Base-by-base conservation (phyloP, 2,888 invertebrate species). In the Lasius fuliginosus region DNA sequence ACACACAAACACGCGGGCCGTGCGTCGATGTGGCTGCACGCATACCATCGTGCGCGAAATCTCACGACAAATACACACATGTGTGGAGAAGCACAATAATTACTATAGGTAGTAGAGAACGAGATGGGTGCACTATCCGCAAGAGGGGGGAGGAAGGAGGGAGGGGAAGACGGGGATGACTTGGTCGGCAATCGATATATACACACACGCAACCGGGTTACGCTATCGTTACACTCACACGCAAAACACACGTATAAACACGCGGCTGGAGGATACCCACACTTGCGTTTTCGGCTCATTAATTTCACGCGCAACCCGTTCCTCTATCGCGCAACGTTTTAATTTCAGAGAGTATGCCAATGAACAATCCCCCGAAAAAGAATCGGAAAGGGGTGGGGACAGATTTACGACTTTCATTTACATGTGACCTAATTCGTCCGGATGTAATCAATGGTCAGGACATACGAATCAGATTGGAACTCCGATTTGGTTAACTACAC, bases 121-220 rank as follows among this genome's bases (percentile, higher is more conserved):
- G 77, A 77, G 60, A 53, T 3, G 46, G 68, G 68, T 69, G 87
- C 49, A 33, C 53, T 53, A 53, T 30, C 30, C 68, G 68, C 68
- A 49, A 46, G 2, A 42, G 23, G 86, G 71, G 83, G 12, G 2
- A 4, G 27, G 30, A 15, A 23, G 40, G 40, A 3, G 87, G 4
- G 18, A 11, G 33, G 23, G 40, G 58, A 1, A 85, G 84, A 88
- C 79, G 88, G 91, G 93, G 92, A 91, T 90, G 92, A 92, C 87
- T 92, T 94, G 94, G 94, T 93, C 93, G 88, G 93, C 93, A 95
- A 95, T 95, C 95, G 94, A 95, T 95, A 94, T 92, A 93, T 91
- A 92, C 93, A 92, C 93, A 92, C 92, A 93, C 92, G 91, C 86
- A 90, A 88, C 82, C 71, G 60, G 12, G 46, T 49, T 49, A 42